phyloP scores from a whole-genome alignment of 2,113 vertebrate species.

The Syrmaticus mikado region DNA sequence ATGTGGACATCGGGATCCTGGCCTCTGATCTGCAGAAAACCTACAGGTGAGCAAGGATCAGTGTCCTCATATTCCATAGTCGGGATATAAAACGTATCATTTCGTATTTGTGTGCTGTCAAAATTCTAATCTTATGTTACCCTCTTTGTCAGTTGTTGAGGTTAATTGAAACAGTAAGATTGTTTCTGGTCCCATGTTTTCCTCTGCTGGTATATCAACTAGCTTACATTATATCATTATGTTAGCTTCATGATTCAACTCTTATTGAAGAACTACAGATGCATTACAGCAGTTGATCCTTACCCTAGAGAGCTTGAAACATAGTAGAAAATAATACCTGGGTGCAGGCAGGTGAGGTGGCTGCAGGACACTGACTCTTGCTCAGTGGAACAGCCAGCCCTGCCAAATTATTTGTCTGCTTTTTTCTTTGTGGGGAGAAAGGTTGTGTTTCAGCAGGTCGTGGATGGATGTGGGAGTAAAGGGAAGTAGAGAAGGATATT shows the following conservation, averaged over 20 bases:
- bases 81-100: not conserved
- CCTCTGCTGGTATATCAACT: not conserved
- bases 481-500: not conserved
- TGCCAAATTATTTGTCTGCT: not conserved
- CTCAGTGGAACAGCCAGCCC: not conserved
- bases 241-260: not conserved
- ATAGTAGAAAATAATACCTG: not conserved
- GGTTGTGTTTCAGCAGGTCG: not conserved
- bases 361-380: not conserved
- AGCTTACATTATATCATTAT: not conserved
- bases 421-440: not conserved
- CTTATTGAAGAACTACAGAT: not conserved
- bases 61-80: not conserved
- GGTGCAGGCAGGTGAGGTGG: not conserved
- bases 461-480: not conserved
- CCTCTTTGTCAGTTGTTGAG: not conserved
- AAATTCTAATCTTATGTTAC: not conserved
- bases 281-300: not conserved
- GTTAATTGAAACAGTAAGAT: not conserved
- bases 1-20: slow-evolving; percentile 85
- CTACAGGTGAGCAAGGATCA: slow-evolving; percentile 82
- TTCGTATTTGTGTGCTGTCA: not conserved
- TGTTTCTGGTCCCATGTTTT: not conserved
- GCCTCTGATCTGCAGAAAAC: slow-evolving; percentile 88
- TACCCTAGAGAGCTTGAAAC: not conserved